These are phyloP conservation scores for Pristis pectinata DNA, from an alignment of 2,797 vertebrate genomes.

Conservation along the genomic window DNA sequence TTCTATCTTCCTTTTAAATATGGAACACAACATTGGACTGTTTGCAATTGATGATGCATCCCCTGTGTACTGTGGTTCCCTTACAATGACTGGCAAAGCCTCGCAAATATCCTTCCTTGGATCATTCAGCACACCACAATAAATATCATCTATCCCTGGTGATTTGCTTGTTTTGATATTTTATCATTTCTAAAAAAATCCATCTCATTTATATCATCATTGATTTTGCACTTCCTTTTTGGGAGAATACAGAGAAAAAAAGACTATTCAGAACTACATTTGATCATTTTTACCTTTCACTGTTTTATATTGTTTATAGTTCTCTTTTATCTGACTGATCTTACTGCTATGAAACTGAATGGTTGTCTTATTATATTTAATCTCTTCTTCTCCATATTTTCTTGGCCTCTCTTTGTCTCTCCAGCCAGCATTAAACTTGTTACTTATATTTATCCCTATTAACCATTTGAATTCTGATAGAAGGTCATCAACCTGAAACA, in stretches of 20 bases:
- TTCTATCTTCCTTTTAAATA: not conserved
- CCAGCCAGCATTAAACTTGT: not conserved
- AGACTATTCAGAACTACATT: not conserved
- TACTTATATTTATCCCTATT: not conserved
- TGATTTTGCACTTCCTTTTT: not conserved
- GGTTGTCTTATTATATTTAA: not conserved
- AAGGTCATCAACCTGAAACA: no score
- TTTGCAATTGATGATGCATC: not conserved
- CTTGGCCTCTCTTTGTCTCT: not conserved
- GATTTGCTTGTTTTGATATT: not conserved
- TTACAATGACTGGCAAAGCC: not conserved
- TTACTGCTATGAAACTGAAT: not conserved
- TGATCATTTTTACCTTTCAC: not conserved
- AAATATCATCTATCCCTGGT: not conserved
- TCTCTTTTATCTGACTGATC: not conserved
- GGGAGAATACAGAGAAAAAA: not conserved
- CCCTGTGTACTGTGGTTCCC: not conserved
- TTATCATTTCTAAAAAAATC: not conserved
- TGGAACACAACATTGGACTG: not conserved
- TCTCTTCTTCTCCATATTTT: not conserved
- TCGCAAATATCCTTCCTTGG: not conserved
- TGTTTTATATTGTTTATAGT: not conserved
- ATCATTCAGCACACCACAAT: not conserved
- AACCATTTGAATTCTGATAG: no score
- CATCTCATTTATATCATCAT: not conserved